These are phyloP conservation scores for Forbesichthys papilliferus DNA, from an alignment of 2,113 vertebrate species.

Conservation along the genomic window DNA sequence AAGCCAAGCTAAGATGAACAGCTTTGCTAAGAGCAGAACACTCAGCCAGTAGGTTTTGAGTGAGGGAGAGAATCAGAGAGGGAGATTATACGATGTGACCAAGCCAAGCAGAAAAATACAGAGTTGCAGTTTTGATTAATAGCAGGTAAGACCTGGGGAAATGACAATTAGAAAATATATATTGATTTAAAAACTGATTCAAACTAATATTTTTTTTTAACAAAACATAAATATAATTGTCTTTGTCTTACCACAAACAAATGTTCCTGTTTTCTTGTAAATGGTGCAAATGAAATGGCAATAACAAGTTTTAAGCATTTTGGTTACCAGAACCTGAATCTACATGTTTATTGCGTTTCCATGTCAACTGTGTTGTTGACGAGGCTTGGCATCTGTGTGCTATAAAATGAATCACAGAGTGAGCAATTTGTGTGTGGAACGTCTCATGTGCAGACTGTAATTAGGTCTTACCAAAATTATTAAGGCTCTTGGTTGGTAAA, in stretches of 20 bases:
- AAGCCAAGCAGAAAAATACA: background rate
- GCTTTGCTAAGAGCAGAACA: background rate
- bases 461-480: slow-evolving; percentile 71
- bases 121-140: slow-evolving; percentile 30
- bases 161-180: no score
- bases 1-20: background rate
- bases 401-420: slow-evolving; percentile 61
- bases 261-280: no score
- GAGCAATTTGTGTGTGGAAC: slow-evolving; percentile 66
- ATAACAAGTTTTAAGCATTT: background rate
- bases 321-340: background rate
- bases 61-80: background rate
- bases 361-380: slow-evolving; percentile 52
- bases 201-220: no score
- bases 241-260: no score
- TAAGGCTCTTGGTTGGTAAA: slow-evolving; percentile 38
- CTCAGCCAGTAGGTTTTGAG: background rate
- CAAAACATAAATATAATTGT: no score
- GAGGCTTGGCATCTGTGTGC: slow-evolving; percentile 52
- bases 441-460: slow-evolving; percentile 63
- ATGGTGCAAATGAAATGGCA: background rate
- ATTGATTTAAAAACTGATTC: no score
- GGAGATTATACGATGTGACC: background rate
- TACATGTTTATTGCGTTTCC: slow-evolving; percentile 59
- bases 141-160: slow-evolving; percentile 15